These are phyloP conservation scores for Aleiodes leptofemur DNA, from an alignment of 2,888 invertebrate genomes.

Conservation along the genomic window DNA sequence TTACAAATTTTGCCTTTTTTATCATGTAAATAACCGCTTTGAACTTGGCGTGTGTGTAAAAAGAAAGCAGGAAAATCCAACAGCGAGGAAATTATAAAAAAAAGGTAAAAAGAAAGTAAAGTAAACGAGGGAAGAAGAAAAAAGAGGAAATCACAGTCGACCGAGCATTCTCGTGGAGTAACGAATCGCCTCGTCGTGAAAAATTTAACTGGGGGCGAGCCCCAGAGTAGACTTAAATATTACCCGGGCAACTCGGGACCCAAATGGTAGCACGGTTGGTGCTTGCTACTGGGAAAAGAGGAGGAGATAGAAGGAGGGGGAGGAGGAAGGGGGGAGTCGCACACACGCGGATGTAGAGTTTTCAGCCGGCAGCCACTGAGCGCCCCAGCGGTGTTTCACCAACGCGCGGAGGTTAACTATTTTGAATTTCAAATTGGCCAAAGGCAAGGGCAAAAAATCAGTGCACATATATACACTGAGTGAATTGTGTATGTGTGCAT, in stretches of 20 bases:
- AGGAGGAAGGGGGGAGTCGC: neutral
- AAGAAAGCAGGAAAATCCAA: neutral
- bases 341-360: conserved; percentile 31
- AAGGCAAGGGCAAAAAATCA: conserved; percentile 57
- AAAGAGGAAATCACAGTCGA: conserved; percentile 43
- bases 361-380: conserved; percentile 30
- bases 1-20: conserved; percentile 6
- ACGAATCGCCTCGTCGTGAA: conserved; percentile 47
- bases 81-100: neutral
- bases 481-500: neutral
- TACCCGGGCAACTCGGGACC: conserved; percentile 48
- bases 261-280: conserved; percentile 12
- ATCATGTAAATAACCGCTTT: conserved; percentile 21
- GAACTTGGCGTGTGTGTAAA: neutral
- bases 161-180: conserved; percentile 29
- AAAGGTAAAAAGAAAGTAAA: neutral
- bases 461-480: conserved; percentile 24
- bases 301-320: conserved; percentile 10
- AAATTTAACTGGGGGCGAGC: conserved; percentile 47
- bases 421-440: conserved; percentile 67
- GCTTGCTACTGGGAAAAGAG: conserved; percentile 28
- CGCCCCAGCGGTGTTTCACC: conserved; percentile 37
- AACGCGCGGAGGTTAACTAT: conserved; percentile 61
- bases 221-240: conserved; percentile 52
- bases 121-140: neutral